Evolutionary conservation across 2,113 vertebrate species (phyloP).

Genomic region (Thinocorus orbignyianus): DNA sequence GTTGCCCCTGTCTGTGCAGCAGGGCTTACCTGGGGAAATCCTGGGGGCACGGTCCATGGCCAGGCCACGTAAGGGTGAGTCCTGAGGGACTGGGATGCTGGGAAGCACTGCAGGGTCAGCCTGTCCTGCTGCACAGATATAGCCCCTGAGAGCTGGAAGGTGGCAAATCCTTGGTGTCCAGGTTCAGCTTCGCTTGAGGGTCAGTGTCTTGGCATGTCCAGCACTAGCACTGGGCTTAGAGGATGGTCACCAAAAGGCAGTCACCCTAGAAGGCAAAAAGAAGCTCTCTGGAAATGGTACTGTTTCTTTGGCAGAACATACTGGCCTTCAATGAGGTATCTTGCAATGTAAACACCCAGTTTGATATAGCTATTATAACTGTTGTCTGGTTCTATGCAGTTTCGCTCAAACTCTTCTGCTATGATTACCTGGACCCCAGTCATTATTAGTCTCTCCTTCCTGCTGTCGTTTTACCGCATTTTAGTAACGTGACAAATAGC

Average conservation of each 20-base stretch:
- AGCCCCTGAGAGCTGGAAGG: neutral
- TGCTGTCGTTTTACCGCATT: neutral
- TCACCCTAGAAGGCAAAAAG: neutral
- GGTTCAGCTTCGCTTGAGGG: neutral
- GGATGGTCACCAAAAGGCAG: neutral
- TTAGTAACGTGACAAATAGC: neutral
- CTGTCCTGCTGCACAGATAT: neutral
- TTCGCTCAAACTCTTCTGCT: neutral
- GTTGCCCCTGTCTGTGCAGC: neutral
- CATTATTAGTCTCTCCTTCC: neutral
- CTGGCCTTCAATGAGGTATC: neutral
- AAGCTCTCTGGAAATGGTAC: neutral
- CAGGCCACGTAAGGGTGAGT: neutral
- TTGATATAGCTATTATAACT: neutral
- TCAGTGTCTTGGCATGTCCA: neutral
- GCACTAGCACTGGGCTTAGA: neutral
- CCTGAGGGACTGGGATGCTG: neutral
- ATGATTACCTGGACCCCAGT: neutral
- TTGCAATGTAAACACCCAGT: neutral
- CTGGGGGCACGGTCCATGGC: neutral
- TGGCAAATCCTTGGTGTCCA: rapidly evolving
- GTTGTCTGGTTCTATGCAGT: neutral
- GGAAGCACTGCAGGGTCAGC: neutral
- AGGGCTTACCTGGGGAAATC: neutral
- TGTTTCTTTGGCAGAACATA: neutral